Percentiles rank a stretch among this genome's conserved stretches.
Conservation (phyloP, 92 coral and sea anemone genomes). For the Anthopleura xanthogrammica region DNA sequence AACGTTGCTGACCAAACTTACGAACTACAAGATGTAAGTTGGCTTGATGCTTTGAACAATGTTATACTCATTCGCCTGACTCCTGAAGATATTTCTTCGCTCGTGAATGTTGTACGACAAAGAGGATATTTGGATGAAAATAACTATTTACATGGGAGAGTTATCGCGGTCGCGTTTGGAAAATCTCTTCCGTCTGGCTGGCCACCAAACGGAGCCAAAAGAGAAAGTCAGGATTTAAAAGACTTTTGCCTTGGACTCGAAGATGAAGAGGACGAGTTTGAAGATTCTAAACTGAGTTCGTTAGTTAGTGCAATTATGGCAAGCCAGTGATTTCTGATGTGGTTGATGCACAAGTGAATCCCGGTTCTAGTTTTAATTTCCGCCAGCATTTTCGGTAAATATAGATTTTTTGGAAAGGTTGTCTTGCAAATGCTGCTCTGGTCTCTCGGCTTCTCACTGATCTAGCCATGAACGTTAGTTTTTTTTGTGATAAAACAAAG, state of each 20-base stretch:
- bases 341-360: too few species aligned
- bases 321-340: conserved; percentile 9
- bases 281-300: conserved; percentile 62
- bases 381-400: too few species aligned
- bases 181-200: conserved; percentile 57
- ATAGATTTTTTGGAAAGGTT: too few species aligned
- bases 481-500: too few species aligned
- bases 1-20: conserved; percentile 64
- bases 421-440: too few species aligned
- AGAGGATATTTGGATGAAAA: conserved; percentile 60
- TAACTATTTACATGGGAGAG: conserved; percentile 66
- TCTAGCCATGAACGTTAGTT: too few species aligned
- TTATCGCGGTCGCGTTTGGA: conserved; percentile 83
- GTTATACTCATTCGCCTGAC: conserved; percentile 74
- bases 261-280: conserved; percentile 49
- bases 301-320: conserved; percentile 75
- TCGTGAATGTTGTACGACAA: conserved; percentile 48
- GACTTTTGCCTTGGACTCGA: conserved; percentile 68
- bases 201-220: conserved; percentile 70
- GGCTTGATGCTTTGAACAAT: conserved; percentile 70
- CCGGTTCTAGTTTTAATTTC: too few species aligned
- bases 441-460: too few species aligned
- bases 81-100: conserved; percentile 58
- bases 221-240: conserved; percentile 34
- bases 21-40: conserved; percentile 41